Conservation (phyloP, 1,140 invertebrate genomes). For the Bombus polaris region DNA sequence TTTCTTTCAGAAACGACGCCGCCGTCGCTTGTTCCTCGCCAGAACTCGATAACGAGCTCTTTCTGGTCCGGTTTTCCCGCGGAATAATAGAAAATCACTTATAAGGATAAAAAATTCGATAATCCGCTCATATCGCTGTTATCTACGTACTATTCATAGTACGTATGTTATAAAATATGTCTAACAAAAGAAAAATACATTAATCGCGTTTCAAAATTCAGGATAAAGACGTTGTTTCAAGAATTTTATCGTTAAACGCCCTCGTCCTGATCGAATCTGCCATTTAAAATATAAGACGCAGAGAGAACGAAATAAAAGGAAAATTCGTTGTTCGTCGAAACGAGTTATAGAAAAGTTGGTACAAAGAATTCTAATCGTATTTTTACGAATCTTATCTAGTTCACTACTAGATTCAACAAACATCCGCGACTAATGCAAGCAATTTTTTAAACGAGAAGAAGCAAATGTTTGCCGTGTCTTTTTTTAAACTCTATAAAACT, state of each 20-base stretch:
- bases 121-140: too few relatives aligned
- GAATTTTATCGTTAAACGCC: neutral
- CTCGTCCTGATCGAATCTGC: neutral
- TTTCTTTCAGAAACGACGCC: conserved; percentile 60
- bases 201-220: too few relatives aligned
- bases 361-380: neutral
- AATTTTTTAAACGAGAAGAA: neutral
- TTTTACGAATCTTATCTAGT: neutral
- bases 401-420: neutral
- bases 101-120: too few relatives aligned
- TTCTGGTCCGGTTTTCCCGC: neutral
- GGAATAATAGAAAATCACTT: neutral
- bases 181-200: too few relatives aligned
- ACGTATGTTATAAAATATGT: too few relatives aligned
- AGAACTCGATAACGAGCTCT: conserved; percentile 13
- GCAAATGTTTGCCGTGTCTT: neutral
- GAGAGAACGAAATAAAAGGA: neutral
- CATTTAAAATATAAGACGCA: neutral
- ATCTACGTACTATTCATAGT: too few relatives aligned
- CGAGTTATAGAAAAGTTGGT: neutral
- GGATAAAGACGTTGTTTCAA: neutral
- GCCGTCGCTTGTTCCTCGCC: conserved; percentile 3
- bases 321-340: neutral
- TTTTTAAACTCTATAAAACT: neutral
- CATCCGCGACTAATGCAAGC: neutral